Conservation (phyloP, 2,113 vertebrate genomes). For the Phaethon lepturus region DNA sequence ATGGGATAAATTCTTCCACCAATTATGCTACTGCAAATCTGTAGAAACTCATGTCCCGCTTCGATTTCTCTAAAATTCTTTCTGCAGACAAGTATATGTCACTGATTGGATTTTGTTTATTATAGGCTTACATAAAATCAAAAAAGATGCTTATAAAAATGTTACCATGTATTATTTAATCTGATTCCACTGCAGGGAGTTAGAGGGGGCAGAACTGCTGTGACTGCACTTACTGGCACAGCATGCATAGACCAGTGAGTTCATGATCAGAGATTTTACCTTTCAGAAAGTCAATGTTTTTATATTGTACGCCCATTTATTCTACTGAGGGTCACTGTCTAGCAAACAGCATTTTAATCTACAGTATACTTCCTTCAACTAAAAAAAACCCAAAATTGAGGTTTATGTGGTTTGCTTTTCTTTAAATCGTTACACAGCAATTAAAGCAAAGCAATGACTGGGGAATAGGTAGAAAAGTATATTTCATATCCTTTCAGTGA, state of each 20-base stretch:
- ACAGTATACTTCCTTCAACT: constrained; percentile 37
- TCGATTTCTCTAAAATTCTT: background rate
- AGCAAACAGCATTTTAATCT: constrained; percentile 55
- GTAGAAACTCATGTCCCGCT: background rate
- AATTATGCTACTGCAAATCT: background rate
- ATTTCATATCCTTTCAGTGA: constrained; percentile 77
- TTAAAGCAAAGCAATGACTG: constrained; percentile 73
- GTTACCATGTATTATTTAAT: background rate
- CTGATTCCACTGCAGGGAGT: background rate
- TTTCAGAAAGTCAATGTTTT: constrained; percentile 32
- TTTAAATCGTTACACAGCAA: constrained; percentile 68
- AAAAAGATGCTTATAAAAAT: background rate
- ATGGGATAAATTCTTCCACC: background rate
- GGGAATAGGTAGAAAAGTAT: constrained; percentile 71
- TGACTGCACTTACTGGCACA: constrained; percentile 26
- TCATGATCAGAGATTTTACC: background rate
- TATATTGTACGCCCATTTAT: background rate
- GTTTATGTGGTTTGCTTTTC: constrained; percentile 69
- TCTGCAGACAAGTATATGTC: background rate
- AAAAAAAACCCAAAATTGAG: constrained; percentile 2
- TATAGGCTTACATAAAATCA: background rate
- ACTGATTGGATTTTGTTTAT: background rate
- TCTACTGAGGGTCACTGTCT: background rate
- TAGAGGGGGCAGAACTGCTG: background rate
- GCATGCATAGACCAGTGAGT: background rate